phyloP scores from a whole-genome alignment of 2,113 vertebrate species.

The Hippocampus comes region DNA sequence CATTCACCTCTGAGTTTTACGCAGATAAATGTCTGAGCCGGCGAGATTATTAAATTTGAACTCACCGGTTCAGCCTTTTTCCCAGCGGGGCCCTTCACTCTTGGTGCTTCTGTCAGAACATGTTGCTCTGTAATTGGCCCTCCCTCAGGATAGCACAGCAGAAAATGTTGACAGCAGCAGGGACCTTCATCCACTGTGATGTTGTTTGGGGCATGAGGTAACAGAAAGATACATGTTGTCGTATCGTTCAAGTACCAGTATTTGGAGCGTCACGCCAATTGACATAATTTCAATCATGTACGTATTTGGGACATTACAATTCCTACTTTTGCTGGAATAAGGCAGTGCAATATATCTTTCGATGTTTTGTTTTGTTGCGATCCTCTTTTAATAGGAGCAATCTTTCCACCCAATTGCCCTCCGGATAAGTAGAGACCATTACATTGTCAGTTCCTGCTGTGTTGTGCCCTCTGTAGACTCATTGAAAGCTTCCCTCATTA shows the following conservation, averaged over 20 bases:
- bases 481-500: conserved; percentile 31
- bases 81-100: conserved; percentile 22
- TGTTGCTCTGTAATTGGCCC: conserved; percentile 59
- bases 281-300: neutral
- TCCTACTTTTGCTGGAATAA: neutral
- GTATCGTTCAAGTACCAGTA: neutral
- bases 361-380: conserved; percentile 24
- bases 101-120: conserved; percentile 62
- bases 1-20: conserved; percentile 16
- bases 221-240: neutral
- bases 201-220: neutral
- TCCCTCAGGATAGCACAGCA: conserved; percentile 39
- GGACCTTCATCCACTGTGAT: conserved; percentile 1
- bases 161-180: conserved; percentile 31
- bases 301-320: neutral
- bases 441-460: conserved; percentile 20
- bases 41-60: conserved; percentile 52
- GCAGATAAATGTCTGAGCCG: conserved; percentile 52
- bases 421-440: conserved; percentile 49
- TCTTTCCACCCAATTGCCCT: conserved; percentile 48
- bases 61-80: conserved; percentile 38
- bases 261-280: neutral
- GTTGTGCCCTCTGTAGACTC: conserved; percentile 21
- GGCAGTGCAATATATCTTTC: neutral
- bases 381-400: conserved; percentile 39